Evolutionary conservation across 1,140 invertebrate genomes (phyloP), one percentile per base, ranked within the genome.

Genomic region (Heliconius hermathena): DNA sequence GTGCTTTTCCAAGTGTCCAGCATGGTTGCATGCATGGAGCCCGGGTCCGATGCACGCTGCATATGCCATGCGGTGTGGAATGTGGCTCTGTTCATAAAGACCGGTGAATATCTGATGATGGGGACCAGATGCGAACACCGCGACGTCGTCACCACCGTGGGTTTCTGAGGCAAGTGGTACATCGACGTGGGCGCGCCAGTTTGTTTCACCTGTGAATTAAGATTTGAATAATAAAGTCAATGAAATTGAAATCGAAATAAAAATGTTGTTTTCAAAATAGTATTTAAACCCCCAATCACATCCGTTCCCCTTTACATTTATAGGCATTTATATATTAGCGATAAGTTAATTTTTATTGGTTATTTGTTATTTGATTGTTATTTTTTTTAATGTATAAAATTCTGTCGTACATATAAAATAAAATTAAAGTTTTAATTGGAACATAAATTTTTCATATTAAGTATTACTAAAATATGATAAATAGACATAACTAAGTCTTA

Each of bases 91-190:
- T 83, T 96, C 96, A 83, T 95, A 95, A 76, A 95, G 95, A 36
- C 96, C 96, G 60, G 94, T 92, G 79, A 96, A 96, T 36, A 96
- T 88, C 82, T 96, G 95, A 52, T 96, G 92, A 84, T 94, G 95
- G 3, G 96, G 96, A 2, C 96, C 96, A 5, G 87, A 88, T 22
- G 96, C 95, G 84, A 95, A 97, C n/a, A 97, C 95, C 0, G 94
- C 95, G 8, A 97, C 96, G 90, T 97, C 96, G 66, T 97, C 96
- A 13, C 96, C 96, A 8, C 96, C 96, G 85, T 97, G 96, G 74
- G 81, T 95, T 94, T 92, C 90, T 11, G 83, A 85, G 1, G 46
- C 80, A 29, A 90, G 84, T 11, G 87, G 89, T 16, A 86, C 87
- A 89, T 74, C 95, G 88, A 79, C 85, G 81, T 75, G 95, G 80